Evolutionary conservation across 2,888 invertebrate species (phyloP), one percentile per base, ranked within the genome.

Genomic region (Eilema caniola): DNA sequence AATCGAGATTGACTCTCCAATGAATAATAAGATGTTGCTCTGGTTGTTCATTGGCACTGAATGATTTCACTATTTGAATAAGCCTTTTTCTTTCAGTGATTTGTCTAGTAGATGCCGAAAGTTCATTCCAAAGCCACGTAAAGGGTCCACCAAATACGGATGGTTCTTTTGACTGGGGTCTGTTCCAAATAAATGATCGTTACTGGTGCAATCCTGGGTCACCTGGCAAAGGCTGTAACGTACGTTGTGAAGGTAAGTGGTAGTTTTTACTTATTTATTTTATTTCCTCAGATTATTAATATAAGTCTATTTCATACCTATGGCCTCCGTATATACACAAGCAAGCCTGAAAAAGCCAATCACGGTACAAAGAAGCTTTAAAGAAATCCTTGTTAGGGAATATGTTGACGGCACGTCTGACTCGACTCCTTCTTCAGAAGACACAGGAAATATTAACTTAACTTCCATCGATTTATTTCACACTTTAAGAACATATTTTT

Each of bases 71-170:
- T 28, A 5, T 28, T 28, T 28, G 5, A 28, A 28, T 28, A 28
- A 28, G 28, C 12, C 11, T 37, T 62, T 10, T 41, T 62, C 20
- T 67, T 71, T 56, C 78, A 91, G 91, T 95, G 95, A 87, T 95
- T 10, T 95, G 95, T 71, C 77, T 95, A n/a, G 89, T 92, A 10
- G 89, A 94, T 75, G 86, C 88, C 5, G 95, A 95, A 77, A 95
- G 95, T 74, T 83, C 86, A 0, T 86, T 92, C n/a, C 90, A 90
- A 66, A 94, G 95, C 0, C 85, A 88, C 63, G 88, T 88, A n/a
- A 84, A 90, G 33, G 93, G 94, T 5, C 85, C 64, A 10, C 63
- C 84, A 8, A 96, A 95, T 80, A 80, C 73, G 24, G 91, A 96
- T 79, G 94, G 94, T 7, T 87, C 87, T 59, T 80, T 74, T 41